Conservation (phyloP, 2,113 vertebrate genomes). For the Speoplatyrhinus poulsoni region DNA sequence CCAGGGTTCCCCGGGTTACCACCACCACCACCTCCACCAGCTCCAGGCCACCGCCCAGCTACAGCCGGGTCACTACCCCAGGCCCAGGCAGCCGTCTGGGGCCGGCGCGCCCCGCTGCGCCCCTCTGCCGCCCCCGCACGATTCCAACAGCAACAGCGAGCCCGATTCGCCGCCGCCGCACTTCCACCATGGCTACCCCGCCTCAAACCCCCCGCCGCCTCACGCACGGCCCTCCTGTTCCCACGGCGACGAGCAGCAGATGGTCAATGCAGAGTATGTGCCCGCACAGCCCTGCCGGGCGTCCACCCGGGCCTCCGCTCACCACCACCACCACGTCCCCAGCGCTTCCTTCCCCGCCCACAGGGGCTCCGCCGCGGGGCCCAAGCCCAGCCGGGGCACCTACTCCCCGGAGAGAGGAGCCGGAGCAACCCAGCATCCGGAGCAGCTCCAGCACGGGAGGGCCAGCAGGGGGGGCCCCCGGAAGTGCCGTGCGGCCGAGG, state of each 20-base stretch:
- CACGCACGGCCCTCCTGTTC: slow-evolving; percentile 25
- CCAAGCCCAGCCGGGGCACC: slow-evolving; percentile 48
- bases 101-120: slow-evolving; percentile 23
- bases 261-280: slow-evolving; percentile 85
- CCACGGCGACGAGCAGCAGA: slow-evolving; percentile 58
- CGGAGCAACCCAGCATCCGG: slow-evolving; percentile 25
- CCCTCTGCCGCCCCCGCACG: slow-evolving; percentile 34
- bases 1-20: not conserved
- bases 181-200: slow-evolving; percentile 36
- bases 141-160: slow-evolving; percentile 61
- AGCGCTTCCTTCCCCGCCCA: slow-evolving; percentile 10
- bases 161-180: slow-evolving; percentile 55
- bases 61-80: slow-evolving; percentile 41
- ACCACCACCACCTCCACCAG: slow-evolving; percentile 35
- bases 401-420: slow-evolving; percentile 57
- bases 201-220: slow-evolving; percentile 24
- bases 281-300: slow-evolving; percentile 74
- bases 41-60: slow-evolving; percentile 37
- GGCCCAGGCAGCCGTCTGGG: slow-evolving; percentile 23
- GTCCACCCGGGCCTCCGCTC: slow-evolving; percentile 56
- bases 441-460: slow-evolving; percentile 35
- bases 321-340: slow-evolving; percentile 44
- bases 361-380: slow-evolving; percentile 28
- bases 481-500: slow-evolving; percentile 79
- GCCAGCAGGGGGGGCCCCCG: slow-evolving; percentile 60